Percentiles rank a stretch among this genome's conserved stretches.
phyloP scores from a whole-genome alignment of 2,888 invertebrate genomes.

The Drepanosiphum platanoidis region DNA sequence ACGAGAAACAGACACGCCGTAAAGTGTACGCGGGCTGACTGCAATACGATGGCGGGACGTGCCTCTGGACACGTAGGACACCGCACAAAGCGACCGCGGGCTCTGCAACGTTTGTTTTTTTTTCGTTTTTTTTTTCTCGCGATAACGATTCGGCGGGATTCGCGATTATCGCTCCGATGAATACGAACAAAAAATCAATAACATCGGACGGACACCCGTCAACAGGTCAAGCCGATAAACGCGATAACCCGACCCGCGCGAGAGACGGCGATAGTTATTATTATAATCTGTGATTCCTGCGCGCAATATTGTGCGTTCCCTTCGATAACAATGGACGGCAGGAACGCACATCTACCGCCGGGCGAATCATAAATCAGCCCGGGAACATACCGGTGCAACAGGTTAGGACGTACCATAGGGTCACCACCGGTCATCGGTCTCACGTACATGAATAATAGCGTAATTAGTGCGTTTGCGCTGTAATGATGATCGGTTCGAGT shows the following conservation, averaged over 20 bases:
- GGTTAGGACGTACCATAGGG: neutral
- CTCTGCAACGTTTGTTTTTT: too few species aligned
- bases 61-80: too few species aligned
- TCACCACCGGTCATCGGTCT: neutral
- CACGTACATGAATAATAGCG: neutral
- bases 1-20: too few species aligned
- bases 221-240: too few species aligned
- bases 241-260: neutral
- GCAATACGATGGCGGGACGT: too few species aligned
- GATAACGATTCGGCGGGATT: too few species aligned
- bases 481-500: neutral
- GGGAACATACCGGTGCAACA: neutral
- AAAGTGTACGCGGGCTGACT: too few species aligned
- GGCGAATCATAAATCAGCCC: neutral
- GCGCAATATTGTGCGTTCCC: neutral
- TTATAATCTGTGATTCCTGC: neutral
- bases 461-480: neutral
- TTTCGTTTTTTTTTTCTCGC: too few species aligned
- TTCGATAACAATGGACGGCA: neutral
- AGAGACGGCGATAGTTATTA: too few species aligned
- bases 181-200: neutral
- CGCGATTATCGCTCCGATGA: neutral
- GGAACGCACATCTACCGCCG: neutral
- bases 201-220: neutral
- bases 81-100: too few species aligned